Base-by-base conservation (phyloP, 2,888 invertebrate genomes). In the Plebejus melissa region DNA sequence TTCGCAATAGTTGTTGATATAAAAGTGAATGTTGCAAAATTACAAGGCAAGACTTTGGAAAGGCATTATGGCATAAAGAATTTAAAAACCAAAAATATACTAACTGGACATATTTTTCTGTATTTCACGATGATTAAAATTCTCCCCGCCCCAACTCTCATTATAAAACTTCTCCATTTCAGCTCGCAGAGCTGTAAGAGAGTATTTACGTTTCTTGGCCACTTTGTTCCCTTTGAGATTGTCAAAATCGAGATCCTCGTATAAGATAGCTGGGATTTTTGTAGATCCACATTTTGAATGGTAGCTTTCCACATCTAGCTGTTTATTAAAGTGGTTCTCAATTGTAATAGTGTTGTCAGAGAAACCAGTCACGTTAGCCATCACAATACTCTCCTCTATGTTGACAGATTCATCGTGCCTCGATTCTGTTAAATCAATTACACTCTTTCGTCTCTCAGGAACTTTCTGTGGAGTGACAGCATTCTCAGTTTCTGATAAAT, bases 81-180 rank as follows among this genome's bases (percentile, higher is more conserved):
- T 46, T 54, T 16, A 54, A 4, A 16, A 54, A 54, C 50, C 13
- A 50, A 9, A 54, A 22, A 58, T 11, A 16, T 41, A 90, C 94
- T 93, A 90, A 96, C 96, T 92, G 79, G 95, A 94, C 96, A 96
- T 96, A 80, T 90, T 87, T 78, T 91, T 94, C 80, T 94, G 94
- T 76, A 95, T 88, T 79, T 94, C 92, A 2, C 88, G 84, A 58
- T 96, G 87, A 80, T 94, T 94, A 79, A 95, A 95, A 78, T 95
- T 88, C 85, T 95, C 95, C 74, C 95, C 95, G 0, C 95, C 94
- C 94, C 95, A 95, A 79, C 95, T 95, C 78, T 95, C 93, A 83
- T 95, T 94, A 82, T 96, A 96, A 87, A 95, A 96, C 77, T 94
- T 93, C 77, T 94, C 93, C 95, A 96, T 94, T 81, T 95, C 95